Evolutionary conservation across 2,888 invertebrate species (phyloP).

Genomic region (Pterobdella sp.): DNA sequence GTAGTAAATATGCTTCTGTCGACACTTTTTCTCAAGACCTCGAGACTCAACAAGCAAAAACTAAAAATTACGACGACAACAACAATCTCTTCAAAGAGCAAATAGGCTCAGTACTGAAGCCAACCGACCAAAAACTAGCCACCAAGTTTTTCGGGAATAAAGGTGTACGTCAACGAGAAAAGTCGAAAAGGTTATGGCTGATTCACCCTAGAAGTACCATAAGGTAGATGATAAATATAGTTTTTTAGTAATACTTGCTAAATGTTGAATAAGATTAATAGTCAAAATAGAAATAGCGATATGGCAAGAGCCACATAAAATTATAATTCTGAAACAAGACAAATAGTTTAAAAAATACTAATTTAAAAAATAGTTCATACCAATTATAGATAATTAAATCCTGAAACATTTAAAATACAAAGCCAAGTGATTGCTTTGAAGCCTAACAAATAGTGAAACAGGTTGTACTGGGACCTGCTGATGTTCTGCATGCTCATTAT

Average conservation of each 20-base stretch:
- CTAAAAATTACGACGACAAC: slow-evolving; percentile 8
- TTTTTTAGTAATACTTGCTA: no score
- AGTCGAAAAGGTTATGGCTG: slow-evolving; percentile 19
- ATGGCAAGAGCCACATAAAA: no score
- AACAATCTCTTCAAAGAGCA: slow-evolving; percentile 42
- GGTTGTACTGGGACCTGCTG: slow-evolving; percentile 28
- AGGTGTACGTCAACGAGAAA: slow-evolving; percentile 70
- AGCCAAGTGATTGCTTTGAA: no score
- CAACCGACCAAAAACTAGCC: slow-evolving; percentile 96
- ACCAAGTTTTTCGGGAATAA: slow-evolving; percentile 99
- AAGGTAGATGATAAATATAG: slow-evolving; percentile 5
- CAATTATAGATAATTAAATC: no score
- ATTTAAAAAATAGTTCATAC: no score
- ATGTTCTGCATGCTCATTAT: slow-evolving; percentile 24
- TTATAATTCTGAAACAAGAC: no score
- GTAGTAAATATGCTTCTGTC: background rate
- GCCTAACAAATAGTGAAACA: no score
- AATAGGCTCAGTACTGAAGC: slow-evolving; percentile 70
- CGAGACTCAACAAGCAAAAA: background rate
- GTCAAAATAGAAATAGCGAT: no score
- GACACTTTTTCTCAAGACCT: background rate
- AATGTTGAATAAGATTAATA: no score
- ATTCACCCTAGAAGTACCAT: slow-evolving; percentile 25
- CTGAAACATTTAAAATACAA: no score
- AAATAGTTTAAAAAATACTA: no score